phyloP scores from a whole-genome alignment of 2,888 invertebrate genomes.

The Ochlodes sylvanus region DNA sequence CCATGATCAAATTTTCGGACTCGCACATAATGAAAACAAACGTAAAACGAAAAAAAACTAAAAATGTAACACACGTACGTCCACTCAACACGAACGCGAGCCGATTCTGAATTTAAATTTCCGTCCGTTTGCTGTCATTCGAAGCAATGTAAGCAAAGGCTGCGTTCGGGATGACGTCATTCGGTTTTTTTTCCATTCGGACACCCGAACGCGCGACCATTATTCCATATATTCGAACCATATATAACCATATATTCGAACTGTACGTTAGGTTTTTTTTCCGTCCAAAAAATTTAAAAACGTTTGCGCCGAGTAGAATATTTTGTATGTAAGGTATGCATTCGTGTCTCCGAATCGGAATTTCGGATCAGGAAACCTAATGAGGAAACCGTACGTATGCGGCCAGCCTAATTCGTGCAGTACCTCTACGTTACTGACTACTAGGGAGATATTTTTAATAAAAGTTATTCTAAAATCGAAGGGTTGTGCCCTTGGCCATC shows the following conservation, averaged over 20 bases:
- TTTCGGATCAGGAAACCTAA: too few species aligned
- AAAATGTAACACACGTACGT: background rate
- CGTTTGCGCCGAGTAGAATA: slow-evolving; percentile 25
- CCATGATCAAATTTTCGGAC: slow-evolving; percentile 2
- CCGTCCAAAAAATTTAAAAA: slow-evolving; percentile 34
- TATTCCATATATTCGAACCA: slow-evolving; percentile 31
- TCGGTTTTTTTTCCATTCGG: slow-evolving; percentile 39
- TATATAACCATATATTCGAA: too few species aligned
- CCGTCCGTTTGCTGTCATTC: slow-evolving; percentile 16
- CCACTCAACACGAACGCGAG: background rate
- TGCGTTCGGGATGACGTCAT: slow-evolving; percentile 42
- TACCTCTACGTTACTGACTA: too few species aligned
- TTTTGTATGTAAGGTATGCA: slow-evolving; percentile 18
- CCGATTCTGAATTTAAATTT: slow-evolving; percentile 15
- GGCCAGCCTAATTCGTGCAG: too few species aligned
- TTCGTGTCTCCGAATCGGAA: slow-evolving; percentile 26
- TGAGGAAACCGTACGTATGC: too few species aligned
- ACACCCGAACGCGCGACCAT: slow-evolving; percentile 35
- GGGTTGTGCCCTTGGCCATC: too few species aligned
- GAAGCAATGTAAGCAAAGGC: slow-evolving; percentile 40
- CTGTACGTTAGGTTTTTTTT: slow-evolving; percentile 29
- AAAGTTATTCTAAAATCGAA: too few species aligned
- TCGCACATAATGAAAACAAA: slow-evolving; percentile 11
- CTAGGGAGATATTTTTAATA: too few species aligned
- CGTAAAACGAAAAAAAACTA: background rate